Evolutionary conservation across 2,113 vertebrate species (phyloP).

Genomic region (Ramphastos sulfuratus): DNA sequence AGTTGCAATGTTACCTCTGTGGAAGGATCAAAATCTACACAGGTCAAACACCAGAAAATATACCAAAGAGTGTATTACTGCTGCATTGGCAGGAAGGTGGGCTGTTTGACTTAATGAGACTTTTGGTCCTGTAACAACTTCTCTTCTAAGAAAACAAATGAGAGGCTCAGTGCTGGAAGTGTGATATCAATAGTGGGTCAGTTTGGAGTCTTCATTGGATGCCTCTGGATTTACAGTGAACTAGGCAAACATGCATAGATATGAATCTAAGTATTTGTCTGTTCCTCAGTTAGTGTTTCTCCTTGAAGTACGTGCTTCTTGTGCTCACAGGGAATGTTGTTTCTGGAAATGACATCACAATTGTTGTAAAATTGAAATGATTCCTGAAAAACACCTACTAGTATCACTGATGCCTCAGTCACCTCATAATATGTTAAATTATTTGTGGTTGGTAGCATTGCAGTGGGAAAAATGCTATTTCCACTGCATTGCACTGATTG

Average conservation of each 20-base stretch:
- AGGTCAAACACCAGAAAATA: background rate
- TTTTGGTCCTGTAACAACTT: background rate
- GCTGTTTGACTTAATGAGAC: background rate
- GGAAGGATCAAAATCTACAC: background rate
- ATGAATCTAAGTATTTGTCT: background rate
- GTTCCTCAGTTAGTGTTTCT: background rate
- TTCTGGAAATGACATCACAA: background rate
- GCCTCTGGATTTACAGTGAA: background rate
- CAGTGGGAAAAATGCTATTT: background rate
- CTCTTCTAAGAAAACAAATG: background rate
- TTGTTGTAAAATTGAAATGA: background rate
- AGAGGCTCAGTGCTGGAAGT: background rate
- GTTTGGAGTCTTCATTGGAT: background rate
- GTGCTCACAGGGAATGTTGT: background rate
- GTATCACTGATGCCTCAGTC: background rate
- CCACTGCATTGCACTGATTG: background rate
- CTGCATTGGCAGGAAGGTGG: background rate
- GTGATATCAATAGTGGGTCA: background rate
- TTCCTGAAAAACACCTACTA: background rate
- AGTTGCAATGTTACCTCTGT: background rate
- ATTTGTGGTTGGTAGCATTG: conserved; percentile 1
- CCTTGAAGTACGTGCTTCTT: background rate
- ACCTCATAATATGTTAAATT: background rate
- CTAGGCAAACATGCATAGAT: background rate
- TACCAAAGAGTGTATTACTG: background rate